Evolutionary conservation across 2,888 invertebrate genomes (phyloP), one percentile per base, ranked within the genome.

Genomic region (Diabrotica balteata): DNA sequence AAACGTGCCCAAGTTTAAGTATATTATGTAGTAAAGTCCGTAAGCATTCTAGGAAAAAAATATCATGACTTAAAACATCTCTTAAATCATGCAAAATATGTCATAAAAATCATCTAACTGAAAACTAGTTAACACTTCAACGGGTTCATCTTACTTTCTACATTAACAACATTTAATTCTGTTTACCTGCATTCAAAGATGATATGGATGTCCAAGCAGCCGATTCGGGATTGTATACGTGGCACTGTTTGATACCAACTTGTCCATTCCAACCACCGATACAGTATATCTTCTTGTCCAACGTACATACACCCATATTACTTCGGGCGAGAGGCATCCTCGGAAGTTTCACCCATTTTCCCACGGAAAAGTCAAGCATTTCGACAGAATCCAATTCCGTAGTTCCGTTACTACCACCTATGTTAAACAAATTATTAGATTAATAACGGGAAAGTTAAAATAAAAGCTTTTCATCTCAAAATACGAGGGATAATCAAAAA

Each of bases 231-330:
- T 88, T 85, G 83, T 90, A 93, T 49, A 89, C 86, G 83, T 93
- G 91, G 82, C 93, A 94, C 73, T 90, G 90, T 72, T 89, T 88
- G 70, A 92, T 88, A 8, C 91, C 90, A 78, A 86, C 85, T 84
- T 87, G 81, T 62, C 94, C 93, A 74, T 89, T 87, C 90, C 93
- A 93, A 43, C 95, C 95, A 50, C 94, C 94, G 70, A 94, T 87
- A 80, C 92, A 90, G 85, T 91, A 93, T 75, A 94, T 86, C 73
- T 88, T 87, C 42, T 87, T 88, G 68, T 89, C 86, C 72, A 91
- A 82, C 75, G 87, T 86, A 74, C 90, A 89, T 55, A 91, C 89
- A 60, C 91, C 91, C 76, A 90, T 88, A 84, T 91, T 90, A 77
- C 91, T 90, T 72, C 91, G 85, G 47, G 91, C 89, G 71, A 89